A percentile compares a stretch with the other conserved stretches of the same genome.
phyloP scores from a whole-genome alignment of 2,113 vertebrate species.

The Myrmecophaga tridactyla region DNA sequence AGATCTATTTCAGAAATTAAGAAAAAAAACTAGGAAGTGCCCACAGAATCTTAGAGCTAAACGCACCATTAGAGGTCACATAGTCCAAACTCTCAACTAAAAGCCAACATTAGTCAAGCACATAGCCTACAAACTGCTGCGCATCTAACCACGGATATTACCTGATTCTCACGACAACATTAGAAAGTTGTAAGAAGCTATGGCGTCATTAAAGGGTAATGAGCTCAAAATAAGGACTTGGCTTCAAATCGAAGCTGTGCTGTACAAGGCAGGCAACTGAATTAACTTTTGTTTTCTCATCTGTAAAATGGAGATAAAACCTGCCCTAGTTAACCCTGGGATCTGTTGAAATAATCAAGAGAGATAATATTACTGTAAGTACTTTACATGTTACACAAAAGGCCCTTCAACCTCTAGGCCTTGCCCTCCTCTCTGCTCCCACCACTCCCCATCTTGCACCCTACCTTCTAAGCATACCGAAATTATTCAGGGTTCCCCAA shows the following conservation, averaged over 20 bases:
- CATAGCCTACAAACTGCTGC: neutral
- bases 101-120: neutral
- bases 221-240: neutral
- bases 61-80: neutral
- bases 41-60: neutral
- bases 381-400: neutral
- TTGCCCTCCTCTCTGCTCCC: neutral
- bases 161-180: neutral
- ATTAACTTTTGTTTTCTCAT: slow-evolving; percentile 43
- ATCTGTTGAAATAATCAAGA: slow-evolving; percentile 16
- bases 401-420: neutral
- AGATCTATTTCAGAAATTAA: neutral
- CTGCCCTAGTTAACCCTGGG: neutral
- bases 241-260: neutral
- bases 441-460: neutral
- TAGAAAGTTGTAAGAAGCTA: neutral
- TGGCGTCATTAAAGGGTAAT: neutral
- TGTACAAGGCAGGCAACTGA: neutral
- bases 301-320: slow-evolving; percentile 13
- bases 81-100: neutral
- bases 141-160: neutral
- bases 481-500: neutral
- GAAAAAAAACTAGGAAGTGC: neutral
- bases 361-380: neutral
- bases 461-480: neutral